Percentiles rank a stretch among this genome's conserved stretches.
Evolutionary conservation across 2,888 invertebrate species (phyloP).

Genomic region (Mycalesis mineus): DNA sequence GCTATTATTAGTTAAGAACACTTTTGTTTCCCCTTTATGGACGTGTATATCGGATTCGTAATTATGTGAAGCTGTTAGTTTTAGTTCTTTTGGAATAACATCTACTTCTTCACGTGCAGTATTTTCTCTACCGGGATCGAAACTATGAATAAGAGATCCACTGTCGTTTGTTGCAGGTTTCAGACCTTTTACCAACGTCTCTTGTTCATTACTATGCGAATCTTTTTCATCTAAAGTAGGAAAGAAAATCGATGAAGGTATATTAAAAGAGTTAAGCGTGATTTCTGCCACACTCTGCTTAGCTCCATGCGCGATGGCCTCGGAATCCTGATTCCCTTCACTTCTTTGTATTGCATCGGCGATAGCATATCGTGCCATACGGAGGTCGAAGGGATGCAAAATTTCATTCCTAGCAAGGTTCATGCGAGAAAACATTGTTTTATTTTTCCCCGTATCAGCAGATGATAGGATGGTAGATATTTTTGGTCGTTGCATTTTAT

Average conservation of each 20-base stretch:
- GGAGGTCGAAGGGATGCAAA: slow-evolving; percentile 38
- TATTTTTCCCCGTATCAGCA: slow-evolving; percentile 40
- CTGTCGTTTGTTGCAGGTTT: slow-evolving; percentile 23
- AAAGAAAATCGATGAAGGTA: slow-evolving; percentile 49
- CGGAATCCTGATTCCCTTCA: slow-evolving; percentile 18
- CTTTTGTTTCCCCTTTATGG: slow-evolving; percentile 39
- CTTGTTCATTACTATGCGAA: slow-evolving; percentile 37
- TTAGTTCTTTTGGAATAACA: slow-evolving; percentile 18
- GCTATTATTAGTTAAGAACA: slow-evolving; percentile 38
- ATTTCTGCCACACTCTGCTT: background rate
- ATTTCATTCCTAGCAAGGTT: slow-evolving; percentile 36
- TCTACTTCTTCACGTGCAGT: slow-evolving; percentile 16
- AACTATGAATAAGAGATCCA: slow-evolving; percentile 37
- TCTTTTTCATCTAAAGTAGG: slow-evolving; percentile 41
- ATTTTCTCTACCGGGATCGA: slow-evolving; percentile 31
- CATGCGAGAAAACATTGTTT: slow-evolving; percentile 39
- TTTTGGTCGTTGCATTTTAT: slow-evolving; percentile 49
- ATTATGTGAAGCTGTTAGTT: slow-evolving; percentile 17
- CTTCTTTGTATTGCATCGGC: slow-evolving; percentile 23
- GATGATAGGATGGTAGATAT: slow-evolving; percentile 49
- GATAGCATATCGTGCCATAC: slow-evolving; percentile 42
- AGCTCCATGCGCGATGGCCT: background rate
- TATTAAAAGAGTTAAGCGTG: slow-evolving; percentile 35
- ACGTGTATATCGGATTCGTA: slow-evolving; percentile 41
- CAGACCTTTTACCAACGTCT: slow-evolving; percentile 32